Percentiles rank a stretch among this genome's conserved stretches.
Conservation (phyloP, 2,888 invertebrate species). For the Agelastica alni region DNA sequence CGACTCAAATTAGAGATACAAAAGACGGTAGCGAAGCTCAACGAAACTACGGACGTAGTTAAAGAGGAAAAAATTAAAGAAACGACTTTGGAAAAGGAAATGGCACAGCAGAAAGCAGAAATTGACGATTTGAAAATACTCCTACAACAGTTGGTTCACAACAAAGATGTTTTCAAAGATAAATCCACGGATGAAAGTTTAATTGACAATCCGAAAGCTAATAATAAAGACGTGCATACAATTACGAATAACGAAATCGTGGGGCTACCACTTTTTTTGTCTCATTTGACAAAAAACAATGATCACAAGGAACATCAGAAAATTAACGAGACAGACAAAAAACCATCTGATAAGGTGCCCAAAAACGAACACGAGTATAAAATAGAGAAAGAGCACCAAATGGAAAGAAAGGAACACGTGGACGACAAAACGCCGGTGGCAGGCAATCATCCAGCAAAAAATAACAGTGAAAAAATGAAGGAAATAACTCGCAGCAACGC, state of each 20-base stretch:
- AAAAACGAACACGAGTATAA: no score
- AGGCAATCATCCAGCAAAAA: neutral
- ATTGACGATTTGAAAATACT: constrained; percentile 31
- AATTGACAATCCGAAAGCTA: neutral
- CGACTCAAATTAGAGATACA: neutral
- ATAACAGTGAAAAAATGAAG: neutral
- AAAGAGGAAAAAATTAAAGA: constrained; percentile 36
- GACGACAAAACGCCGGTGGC: neutral
- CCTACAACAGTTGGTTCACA: constrained; percentile 7
- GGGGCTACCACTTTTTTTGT: constrained; percentile 15
- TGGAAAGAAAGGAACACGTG: neutral
- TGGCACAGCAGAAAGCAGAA: constrained; percentile 38
- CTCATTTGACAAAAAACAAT: no score
- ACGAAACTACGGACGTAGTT: constrained; percentile 35
- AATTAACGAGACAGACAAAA: no score
- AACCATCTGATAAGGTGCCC: no score
- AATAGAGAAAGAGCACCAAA: no score
- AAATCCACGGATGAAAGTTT: neutral
- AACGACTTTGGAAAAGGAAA: constrained; percentile 36
- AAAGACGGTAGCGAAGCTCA: constrained; percentile 25
- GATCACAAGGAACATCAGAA: no score
- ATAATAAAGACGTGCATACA: no score
- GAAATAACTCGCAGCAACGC: neutral
- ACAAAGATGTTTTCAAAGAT: neutral
- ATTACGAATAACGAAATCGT: no score